Evolutionary conservation across 2,113 vertebrate species (phyloP).

Genomic region (Bucco capensis): DNA sequence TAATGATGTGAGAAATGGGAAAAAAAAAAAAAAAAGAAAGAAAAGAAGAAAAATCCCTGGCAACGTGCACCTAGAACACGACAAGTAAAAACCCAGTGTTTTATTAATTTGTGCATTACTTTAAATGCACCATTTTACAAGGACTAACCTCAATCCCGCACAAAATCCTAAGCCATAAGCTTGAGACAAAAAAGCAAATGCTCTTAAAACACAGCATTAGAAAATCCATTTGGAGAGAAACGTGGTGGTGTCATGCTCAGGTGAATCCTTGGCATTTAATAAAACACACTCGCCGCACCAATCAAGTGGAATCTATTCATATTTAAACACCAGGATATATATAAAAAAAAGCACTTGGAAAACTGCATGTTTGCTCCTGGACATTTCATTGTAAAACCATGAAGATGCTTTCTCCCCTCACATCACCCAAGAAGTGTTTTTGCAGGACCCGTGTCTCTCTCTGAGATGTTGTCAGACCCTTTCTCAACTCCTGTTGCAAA

Average conservation of each 20-base stretch:
- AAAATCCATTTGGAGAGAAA: slow-evolving; percentile 31
- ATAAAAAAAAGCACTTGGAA: not conserved
- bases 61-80: not conserved
- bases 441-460: not conserved
- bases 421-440: not conserved
- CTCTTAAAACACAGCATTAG: not conserved
- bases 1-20: not conserved
- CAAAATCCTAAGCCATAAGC: slow-evolving; percentile 50
- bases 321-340: not conserved
- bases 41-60: not conserved
- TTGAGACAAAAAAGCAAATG: slow-evolving; percentile 59
- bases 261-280: slow-evolving; percentile 22
- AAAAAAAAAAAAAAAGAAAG: not conserved
- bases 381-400: not conserved
- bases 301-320: not conserved
- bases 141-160: slow-evolving; percentile 52
- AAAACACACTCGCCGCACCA: not conserved
- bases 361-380: not conserved
- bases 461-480: not conserved
- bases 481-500: not conserved
- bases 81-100: slow-evolving; percentile 19
- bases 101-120: slow-evolving; percentile 37
- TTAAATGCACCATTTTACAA: slow-evolving; percentile 16
- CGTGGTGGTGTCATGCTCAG: not conserved
- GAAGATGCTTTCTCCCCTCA: not conserved